phyloP scores from a whole-genome alignment of 2,113 vertebrate species.

The Apodemus speciosus region DNA sequence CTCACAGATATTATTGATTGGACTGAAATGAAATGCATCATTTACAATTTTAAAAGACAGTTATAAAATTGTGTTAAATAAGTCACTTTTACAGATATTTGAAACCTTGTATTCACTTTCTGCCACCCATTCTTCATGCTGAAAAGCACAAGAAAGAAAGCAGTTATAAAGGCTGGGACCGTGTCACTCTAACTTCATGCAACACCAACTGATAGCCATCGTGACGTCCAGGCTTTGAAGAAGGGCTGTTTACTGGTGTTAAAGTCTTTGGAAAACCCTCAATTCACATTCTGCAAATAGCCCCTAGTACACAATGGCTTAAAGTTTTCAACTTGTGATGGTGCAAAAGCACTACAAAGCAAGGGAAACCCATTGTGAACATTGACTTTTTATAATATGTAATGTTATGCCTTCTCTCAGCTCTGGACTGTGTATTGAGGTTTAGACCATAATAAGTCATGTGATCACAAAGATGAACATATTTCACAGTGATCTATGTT shows the following conservation, averaged over 20 bases:
- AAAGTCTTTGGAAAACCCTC: not conserved
- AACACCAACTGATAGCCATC: not conserved
- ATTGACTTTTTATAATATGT: not conserved
- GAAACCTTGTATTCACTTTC: conserved; percentile 8
- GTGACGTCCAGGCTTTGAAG: not conserved
- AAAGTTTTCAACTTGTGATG: not conserved
- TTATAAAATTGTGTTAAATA: not conserved
- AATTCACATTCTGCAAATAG: not conserved
- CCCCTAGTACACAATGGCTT: not conserved
- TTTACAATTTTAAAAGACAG: not conserved
- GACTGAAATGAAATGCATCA: not conserved
- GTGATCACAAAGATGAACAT: not conserved
- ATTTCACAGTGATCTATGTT: not conserved
- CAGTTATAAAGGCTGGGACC: not conserved
- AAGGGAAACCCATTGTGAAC: not conserved
- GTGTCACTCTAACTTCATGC: not conserved
- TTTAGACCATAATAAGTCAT: not conserved
- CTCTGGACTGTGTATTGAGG: not conserved
- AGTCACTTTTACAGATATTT: not conserved
- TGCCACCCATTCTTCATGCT: not conserved
- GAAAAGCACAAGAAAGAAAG: not conserved
- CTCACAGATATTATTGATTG: not conserved
- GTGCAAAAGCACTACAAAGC: not conserved
- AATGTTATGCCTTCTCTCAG: not conserved
- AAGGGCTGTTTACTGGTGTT: not conserved